Evolutionary conservation across 37 sponge, comb jelly and placozoan genomes (phyloP).

Genomic region (Axinella damicornis): DNA sequence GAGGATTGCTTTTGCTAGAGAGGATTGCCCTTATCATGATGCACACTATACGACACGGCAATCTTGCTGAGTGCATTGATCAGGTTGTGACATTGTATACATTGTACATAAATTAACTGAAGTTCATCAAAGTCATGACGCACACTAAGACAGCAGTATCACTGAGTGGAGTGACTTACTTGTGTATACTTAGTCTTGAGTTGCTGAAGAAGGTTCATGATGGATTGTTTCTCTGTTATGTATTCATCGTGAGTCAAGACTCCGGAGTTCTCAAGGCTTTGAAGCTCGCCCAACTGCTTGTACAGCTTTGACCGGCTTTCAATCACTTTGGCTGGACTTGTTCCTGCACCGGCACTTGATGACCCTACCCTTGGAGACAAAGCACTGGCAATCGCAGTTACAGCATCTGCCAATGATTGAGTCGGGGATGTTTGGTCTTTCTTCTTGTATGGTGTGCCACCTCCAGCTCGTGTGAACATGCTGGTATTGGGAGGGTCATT

Average conservation of each 20-base stretch:
- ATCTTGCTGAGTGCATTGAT: no score
- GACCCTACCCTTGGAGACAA: not conserved
- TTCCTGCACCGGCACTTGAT: no score
- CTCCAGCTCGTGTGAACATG: slow-evolving; percentile 17
- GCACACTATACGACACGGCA: no score
- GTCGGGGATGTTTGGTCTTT: not conserved
- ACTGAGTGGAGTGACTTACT: no score
- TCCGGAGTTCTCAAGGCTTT: no score
- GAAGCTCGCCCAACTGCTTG: slow-evolving; percentile 17
- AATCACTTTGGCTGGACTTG: slow-evolving; percentile 25
- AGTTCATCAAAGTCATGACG: no score
- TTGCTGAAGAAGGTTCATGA: not conserved
- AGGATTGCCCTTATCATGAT: no score
- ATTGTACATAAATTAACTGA: no score
- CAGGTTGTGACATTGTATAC: no score
- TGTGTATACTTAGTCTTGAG: not conserved
- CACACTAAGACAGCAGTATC: no score
- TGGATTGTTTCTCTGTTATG: not conserved
- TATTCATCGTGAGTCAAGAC: not conserved
- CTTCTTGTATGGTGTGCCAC: no score
- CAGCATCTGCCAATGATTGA: not conserved
- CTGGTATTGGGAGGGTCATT: not conserved
- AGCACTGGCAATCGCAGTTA: not conserved
- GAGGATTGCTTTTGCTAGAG: no score
- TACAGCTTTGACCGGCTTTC: slow-evolving; percentile 23